A percentile compares a stretch with the other conserved stretches of the same genome.
Conservation (phyloP, 2,113 vertebrate genomes). For the Aepyceros melampus region DNA sequence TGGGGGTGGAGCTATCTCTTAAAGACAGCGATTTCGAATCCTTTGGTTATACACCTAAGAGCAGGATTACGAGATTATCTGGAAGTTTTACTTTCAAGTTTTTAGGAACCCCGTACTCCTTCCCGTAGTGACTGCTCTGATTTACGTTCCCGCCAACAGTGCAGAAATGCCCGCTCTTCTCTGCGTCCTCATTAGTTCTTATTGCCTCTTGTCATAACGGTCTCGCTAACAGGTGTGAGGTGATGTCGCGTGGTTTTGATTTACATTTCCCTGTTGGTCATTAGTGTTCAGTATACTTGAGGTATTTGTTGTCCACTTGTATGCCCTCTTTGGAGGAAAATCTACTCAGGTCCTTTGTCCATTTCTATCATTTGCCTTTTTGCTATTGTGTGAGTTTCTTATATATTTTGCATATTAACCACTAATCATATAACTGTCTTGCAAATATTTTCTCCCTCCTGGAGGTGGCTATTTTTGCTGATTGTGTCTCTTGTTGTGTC, state of each 20-base stretch:
- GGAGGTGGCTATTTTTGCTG: neutral
- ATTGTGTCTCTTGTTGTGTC: too few species aligned
- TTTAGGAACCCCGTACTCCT: neutral
- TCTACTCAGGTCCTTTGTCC: neutral
- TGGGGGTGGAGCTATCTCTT: neutral
- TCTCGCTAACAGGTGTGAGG: neutral
- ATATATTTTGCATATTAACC: neutral
- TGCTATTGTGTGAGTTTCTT: neutral
- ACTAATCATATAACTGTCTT: neutral
- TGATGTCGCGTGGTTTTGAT: neutral
- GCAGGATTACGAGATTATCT: neutral
- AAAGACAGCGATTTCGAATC: neutral
- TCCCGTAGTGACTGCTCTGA: neutral
- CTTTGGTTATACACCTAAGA: neutral
- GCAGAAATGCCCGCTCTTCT: neutral
- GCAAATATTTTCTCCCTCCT: neutral
- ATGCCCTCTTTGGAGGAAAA: neutral
- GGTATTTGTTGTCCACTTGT: neutral
- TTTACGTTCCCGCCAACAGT: too few species aligned
- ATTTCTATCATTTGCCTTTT: neutral
- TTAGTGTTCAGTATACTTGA: too few species aligned
- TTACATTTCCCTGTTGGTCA: neutral
- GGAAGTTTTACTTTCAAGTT: neutral
- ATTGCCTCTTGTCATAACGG: neutral
- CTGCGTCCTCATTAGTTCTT: fast-evolving